Evolutionary conservation across 2,888 invertebrate genomes (phyloP).

Genomic region (Pachliopta kotzebuea): DNA sequence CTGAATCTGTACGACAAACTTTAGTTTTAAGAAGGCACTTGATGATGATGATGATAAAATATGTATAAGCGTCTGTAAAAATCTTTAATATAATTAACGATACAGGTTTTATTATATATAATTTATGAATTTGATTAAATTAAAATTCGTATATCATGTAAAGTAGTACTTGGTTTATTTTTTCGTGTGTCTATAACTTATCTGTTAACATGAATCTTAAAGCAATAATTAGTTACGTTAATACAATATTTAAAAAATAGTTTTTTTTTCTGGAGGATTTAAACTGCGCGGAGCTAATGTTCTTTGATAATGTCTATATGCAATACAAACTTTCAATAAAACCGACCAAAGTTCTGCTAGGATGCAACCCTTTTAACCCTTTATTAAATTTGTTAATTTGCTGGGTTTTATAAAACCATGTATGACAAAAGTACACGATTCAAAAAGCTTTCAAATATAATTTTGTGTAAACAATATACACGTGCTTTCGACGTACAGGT

Average conservation of each 20-base stretch:
- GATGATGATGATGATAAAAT: no score
- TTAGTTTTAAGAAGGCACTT: no score
- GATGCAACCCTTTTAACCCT: not conserved
- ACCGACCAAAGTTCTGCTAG: not conserved
- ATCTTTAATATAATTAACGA: no score
- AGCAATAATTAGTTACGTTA: not conserved
- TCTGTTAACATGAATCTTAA: not conserved
- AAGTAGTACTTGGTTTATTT: not conserved
- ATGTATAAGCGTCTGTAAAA: no score
- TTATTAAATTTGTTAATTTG: constrained; percentile 30
- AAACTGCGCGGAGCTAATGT: not conserved
- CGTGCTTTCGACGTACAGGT: not conserved
- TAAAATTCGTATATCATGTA: not conserved
- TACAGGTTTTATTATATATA: no score
- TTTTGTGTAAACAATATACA: constrained; percentile 33
- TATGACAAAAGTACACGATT: constrained; percentile 32
- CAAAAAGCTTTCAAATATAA: constrained; percentile 40
- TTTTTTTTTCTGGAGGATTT: not conserved
- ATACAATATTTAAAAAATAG: not conserved
- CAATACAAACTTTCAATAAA: not conserved
- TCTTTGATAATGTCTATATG: not conserved
- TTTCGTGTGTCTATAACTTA: no score
- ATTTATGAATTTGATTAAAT: no score
- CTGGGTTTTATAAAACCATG: constrained; percentile 24
- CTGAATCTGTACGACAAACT: no score